Percentiles rank a stretch among this genome's conserved stretches.
Evolutionary conservation across 2,113 vertebrate species (phyloP).

Genomic region (Carettochelys insculpta): DNA sequence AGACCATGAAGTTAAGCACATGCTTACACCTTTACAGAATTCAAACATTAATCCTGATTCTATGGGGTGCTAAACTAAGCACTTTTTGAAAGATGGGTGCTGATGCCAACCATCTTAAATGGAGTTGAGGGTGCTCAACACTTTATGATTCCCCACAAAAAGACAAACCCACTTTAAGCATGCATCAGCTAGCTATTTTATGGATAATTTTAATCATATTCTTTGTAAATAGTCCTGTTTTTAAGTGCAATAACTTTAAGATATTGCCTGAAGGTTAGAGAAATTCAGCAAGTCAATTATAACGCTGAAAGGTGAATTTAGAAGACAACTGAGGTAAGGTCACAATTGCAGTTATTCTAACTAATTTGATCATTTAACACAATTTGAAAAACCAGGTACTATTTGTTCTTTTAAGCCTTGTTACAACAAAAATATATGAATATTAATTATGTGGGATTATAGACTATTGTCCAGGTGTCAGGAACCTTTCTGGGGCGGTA

Average conservation of each 20-base stretch:
- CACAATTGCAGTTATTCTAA: background rate
- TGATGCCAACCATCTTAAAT: background rate
- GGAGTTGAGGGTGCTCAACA: background rate
- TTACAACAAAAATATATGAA: background rate
- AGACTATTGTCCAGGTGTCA: background rate
- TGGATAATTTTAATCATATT: rapidly evolving
- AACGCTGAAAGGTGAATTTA: background rate
- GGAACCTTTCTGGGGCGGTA: too few species aligned
- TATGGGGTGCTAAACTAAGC: background rate
- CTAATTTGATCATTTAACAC: background rate
- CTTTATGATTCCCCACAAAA: rapidly evolving
- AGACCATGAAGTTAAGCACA: background rate
- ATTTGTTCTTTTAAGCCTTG: background rate
- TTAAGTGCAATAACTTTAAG: background rate
- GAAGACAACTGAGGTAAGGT: background rate
- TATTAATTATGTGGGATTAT: background rate
- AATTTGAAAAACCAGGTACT: background rate
- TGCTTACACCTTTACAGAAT: background rate
- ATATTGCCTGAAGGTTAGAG: background rate
- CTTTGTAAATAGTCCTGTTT: background rate
- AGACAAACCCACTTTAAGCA: background rate
- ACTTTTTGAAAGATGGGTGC: rapidly evolving
- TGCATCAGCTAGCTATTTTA: background rate
- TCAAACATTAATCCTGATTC: background rate
- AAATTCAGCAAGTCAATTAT: background rate